Evolutionary conservation across 2,797 vertebrate genomes (phyloP).

Genomic region (Thalassophryne amazonica): DNA sequence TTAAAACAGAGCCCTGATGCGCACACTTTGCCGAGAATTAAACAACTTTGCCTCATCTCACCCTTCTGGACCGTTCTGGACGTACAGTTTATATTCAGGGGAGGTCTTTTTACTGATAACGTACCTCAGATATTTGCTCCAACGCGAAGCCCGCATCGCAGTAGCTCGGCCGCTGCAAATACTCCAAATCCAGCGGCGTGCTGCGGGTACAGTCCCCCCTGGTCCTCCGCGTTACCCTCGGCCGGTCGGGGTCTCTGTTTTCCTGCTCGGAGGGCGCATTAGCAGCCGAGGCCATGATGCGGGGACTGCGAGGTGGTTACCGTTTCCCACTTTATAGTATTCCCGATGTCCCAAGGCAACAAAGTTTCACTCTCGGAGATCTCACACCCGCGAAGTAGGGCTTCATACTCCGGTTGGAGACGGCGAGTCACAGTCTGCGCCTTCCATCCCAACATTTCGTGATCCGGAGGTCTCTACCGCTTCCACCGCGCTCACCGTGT

Average conservation of each 20-base stretch:
- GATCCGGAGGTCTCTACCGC: constrained; percentile 88
- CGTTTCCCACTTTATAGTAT: constrained; percentile 79
- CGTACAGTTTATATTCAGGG: no score
- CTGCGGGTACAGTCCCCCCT: constrained; percentile 76
- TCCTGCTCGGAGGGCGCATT: constrained; percentile 86
- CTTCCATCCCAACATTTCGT: constrained; percentile 98
- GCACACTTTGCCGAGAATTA: not conserved
- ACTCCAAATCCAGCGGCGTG: constrained; percentile 87
- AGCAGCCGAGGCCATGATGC: constrained; percentile 97
- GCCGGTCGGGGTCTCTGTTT: constrained; percentile 83
- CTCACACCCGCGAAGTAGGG: constrained; percentile 81
- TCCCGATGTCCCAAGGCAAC: constrained; percentile 79
- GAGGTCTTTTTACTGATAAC: no score
- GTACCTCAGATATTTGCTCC: constrained; percentile 97
- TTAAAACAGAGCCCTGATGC: constrained; percentile 7
- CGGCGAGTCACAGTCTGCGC: constrained; percentile 91
- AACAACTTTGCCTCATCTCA: constrained; percentile 1
- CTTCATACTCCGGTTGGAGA: constrained; percentile 87
- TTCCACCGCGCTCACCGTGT: constrained; percentile 83
- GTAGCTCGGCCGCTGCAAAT: constrained; percentile 97
- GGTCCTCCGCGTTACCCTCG: constrained; percentile 82
- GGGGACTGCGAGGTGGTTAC: constrained; percentile 77
- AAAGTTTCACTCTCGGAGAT: constrained; percentile 79
- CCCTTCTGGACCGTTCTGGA: no score
- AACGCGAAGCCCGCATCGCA: constrained; percentile 95